Percentiles rank a stretch among this genome's conserved stretches.
Evolutionary conservation across 2,888 invertebrate genomes (phyloP).

Genomic region (Balanococcus diminutus): DNA sequence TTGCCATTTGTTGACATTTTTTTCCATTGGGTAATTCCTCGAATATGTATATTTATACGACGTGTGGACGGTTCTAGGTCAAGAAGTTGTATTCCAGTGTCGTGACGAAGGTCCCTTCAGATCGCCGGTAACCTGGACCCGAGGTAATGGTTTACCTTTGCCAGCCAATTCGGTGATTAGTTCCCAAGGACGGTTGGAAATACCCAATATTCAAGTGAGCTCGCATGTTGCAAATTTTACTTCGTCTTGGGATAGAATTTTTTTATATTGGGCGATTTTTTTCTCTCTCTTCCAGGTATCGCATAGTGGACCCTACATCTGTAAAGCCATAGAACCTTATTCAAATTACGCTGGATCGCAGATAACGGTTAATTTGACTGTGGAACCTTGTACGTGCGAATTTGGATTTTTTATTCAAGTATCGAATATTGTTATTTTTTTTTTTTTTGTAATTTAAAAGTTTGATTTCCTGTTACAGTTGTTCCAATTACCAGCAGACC

Average conservation of each 20-base stretch:
- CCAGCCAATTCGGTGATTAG: constrained; percentile 77
- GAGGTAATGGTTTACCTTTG: constrained; percentile 73
- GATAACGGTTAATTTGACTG: constrained; percentile 73
- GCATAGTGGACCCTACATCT: constrained; percentile 82
- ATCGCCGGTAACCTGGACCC: constrained; percentile 76
- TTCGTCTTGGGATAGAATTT: background rate
- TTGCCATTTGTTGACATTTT: too few species aligned
- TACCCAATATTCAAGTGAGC: constrained; percentile 75
- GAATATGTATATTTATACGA: background rate
- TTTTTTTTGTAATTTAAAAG: too few species aligned
- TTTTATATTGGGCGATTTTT: background rate
- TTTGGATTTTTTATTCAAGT: background rate
- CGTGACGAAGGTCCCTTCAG: constrained; percentile 84
- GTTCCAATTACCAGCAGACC: constrained; percentile 62
- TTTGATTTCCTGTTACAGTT: background rate
- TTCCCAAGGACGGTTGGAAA: constrained; percentile 73
- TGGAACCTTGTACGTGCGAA: constrained; percentile 78
- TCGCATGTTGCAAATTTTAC: background rate
- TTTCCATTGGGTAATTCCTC: background rate
- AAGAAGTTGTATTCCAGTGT: constrained; percentile 91
- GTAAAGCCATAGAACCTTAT: constrained; percentile 76
- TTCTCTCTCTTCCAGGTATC: constrained; percentile 64
- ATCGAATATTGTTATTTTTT: background rate
- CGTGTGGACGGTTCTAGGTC: constrained; percentile 66
- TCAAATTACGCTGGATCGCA: constrained; percentile 70